Base-by-base conservation (phyloP, 2,888 invertebrate genomes). In the Norana najaformis region DNA sequence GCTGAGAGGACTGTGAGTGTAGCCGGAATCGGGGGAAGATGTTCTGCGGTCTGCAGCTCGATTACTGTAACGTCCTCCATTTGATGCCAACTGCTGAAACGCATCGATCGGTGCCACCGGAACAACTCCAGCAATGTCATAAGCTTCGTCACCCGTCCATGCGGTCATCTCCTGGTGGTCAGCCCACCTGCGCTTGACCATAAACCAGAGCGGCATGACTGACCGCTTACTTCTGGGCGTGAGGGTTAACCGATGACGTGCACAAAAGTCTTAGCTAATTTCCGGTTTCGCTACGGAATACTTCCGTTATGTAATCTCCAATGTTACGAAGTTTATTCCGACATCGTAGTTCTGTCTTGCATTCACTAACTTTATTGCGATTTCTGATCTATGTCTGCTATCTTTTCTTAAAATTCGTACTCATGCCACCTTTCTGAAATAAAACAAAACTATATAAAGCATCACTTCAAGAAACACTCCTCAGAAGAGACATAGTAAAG, bases 1-100 rank as follows among this genome's bases (percentile, higher is more conserved):
- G 34, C 88, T 88, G 35, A 38, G 30, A 13, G 88, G 88, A n/a
- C 88, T 88, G 88, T 88, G 88, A 16, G 88, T 35, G 88, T 88
- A 88, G 38, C 88, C 88, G 39, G 88, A 88, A 23, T 88, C 88
- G n/a, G 88, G 88, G 30, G 88, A 88, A 1, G 88, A 37, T 6
- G 41, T 23, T n/a, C 37, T 39, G 11, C 41, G 23, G 1, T 37
- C 38, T 14, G 36, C 34, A 6, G 88, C 30, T 35, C 23, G 88
- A 35, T 88, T 34, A 30, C 69, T 69, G 69, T n/a, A 69, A 69
- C 69, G 20, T n/a, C 69, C 69, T 69, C n/a, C 69, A n/a, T n/a
- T 69, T n/a, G 69, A 69, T 69, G 69, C n/a, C 69, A 69, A 13
- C 69, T 69, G 69, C 69, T 69, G 69, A n/a, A 69, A n/a, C 69